These are phyloP conservation scores for Hyppa rectilinea DNA, from an alignment of 2,888 invertebrate genomes.

Conservation along the genomic window DNA sequence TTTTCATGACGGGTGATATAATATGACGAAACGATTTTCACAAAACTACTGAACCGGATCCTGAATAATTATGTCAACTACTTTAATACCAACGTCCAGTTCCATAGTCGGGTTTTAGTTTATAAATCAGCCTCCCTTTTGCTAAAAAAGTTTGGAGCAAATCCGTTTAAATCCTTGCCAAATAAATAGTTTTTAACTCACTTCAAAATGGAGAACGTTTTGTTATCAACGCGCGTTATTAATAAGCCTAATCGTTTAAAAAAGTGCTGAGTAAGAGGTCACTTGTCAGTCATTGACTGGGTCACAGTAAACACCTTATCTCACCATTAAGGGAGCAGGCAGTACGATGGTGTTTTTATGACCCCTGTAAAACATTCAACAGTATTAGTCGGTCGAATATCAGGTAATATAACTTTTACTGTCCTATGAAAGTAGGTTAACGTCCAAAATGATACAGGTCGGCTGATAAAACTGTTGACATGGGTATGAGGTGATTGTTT, in stretches of 20 bases:
- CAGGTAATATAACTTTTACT: constrained; percentile 54
- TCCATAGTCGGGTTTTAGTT: neutral
- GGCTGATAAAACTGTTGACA: constrained; percentile 34
- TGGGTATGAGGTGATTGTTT: constrained; percentile 15
- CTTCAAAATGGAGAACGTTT: too few relatives aligned
- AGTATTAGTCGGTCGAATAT: constrained; percentile 51
- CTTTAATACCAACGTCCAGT: neutral
- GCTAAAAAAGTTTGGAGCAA: neutral
- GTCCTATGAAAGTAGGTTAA: constrained; percentile 45
- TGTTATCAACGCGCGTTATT: neutral
- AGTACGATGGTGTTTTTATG: constrained; percentile 55
- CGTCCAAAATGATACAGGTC: constrained; percentile 30
- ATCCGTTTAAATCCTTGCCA: neutral
- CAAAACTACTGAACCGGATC: too few relatives aligned
- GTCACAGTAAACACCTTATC: constrained; percentile 55
- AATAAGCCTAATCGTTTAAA: neutral
- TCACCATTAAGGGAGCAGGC: constrained; percentile 40
- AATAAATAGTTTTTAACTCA: neutral
- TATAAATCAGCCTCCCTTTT: neutral
- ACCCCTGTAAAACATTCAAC: constrained; percentile 58
- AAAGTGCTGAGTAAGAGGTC: constrained; percentile 7
- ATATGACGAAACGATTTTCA: neutral
- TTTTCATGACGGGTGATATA: neutral
- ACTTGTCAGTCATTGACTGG: constrained; percentile 37
- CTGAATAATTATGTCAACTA: neutral